phyloP scores from a whole-genome alignment of 1,140 invertebrate species.

The Meteorus sp. region DNA sequence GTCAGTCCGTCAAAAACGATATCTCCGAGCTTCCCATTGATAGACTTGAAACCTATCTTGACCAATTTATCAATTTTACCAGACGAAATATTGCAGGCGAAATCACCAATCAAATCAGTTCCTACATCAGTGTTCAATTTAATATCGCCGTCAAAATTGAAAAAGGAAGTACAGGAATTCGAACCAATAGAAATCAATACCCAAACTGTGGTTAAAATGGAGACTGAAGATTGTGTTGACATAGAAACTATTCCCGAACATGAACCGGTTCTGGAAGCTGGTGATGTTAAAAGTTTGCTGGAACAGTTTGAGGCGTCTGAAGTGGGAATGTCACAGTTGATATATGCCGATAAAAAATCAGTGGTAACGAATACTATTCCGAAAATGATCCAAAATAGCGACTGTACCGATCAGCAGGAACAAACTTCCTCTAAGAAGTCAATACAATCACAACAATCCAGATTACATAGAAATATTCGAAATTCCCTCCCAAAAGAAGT shows the following conservation, averaged over 20 bases:
- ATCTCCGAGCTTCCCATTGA: too few relatives aligned
- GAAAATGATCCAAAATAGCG: not conserved
- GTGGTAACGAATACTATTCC: not conserved
- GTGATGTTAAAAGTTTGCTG: constrained; percentile 58
- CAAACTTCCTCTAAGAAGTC: constrained; percentile 32
- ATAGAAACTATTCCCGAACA: constrained; percentile 36
- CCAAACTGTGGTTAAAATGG: not conserved
- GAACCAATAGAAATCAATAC: not conserved
- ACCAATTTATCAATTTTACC: too few relatives aligned
- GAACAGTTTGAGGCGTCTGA: constrained; percentile 63
- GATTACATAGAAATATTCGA: constrained; percentile 48
- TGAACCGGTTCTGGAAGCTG: constrained; percentile 56
- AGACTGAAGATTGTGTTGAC: constrained; percentile 35
- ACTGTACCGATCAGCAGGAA: constrained; percentile 23
- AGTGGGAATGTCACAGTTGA: constrained; percentile 25
- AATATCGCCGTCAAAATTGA: too few relatives aligned
- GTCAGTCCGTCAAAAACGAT: too few relatives aligned
- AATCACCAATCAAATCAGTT: too few relatives aligned
- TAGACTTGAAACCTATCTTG: too few relatives aligned
- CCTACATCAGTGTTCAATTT: too few relatives aligned
- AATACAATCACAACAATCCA: constrained; percentile 27
- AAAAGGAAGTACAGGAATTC: not conserved
- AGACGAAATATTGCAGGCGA: not conserved
- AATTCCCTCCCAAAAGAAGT: constrained; percentile 55
- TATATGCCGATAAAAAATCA: not conserved